Base-by-base conservation (phyloP, 1,140 invertebrate species). In the Spodoptera litura region DNA sequence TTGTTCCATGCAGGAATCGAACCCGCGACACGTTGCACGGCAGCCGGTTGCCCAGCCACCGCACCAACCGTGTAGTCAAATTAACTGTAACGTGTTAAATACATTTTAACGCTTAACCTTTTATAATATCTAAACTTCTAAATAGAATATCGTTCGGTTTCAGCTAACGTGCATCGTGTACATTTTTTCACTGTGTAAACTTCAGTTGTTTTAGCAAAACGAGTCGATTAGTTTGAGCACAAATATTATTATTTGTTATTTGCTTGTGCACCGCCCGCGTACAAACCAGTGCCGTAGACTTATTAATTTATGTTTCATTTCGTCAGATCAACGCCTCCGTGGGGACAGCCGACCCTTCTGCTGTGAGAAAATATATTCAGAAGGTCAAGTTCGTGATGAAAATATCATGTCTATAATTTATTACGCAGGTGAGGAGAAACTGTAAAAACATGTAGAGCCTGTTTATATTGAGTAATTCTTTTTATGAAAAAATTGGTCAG, bases 291-390 rank as follows among this genome's bases (percentile, higher is more conserved):
- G 52, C 27, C 51, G 12, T 25, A 31, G 62, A 78, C 73, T 80
- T 79, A 82, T 82, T 82, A 79, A 82, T 79, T 82, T 77, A 61
- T 70, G 58, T 73, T 82, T 79, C 73, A 79, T 79, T 75, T 56
- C 20, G 20, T 25, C 52, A 77, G 64, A 82, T 79, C 81, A 82
- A 79, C 62, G 73, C 44, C 78, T 53, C 25, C n/a, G 52, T 38
- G 13, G 27, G 68, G 68, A 49, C 25, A 52, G 44, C 9, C 9
- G 13, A 44, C 59, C 49, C 10, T 9, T 52, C 53, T 11, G n/a
- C 51, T 49, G 11, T 15, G 10, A 8, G 51, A 6, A 25, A 31
- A 12, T 13, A 70, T 53, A 25, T 8, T 9, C 25, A 70, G 49
- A 70, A 70, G 61, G 66, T 6, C 13, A 11, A 53, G 12, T 11